These are phyloP conservation scores for Acronicta psi DNA, from an alignment of 2,888 invertebrate genomes.

Conservation along the genomic window DNA sequence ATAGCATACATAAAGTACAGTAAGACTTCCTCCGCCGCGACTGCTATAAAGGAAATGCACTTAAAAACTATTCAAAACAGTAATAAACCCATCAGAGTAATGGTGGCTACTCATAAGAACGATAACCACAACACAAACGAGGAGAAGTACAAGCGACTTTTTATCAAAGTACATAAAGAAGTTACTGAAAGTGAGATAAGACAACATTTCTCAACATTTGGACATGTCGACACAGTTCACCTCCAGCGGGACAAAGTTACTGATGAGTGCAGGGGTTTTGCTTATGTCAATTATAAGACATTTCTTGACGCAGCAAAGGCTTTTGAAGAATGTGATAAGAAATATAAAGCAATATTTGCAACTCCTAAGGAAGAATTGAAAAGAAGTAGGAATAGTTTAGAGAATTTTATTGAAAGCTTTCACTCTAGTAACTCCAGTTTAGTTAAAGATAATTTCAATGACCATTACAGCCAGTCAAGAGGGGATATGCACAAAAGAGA, in stretches of 20 bases:
- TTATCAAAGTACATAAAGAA: conserved; percentile 95
- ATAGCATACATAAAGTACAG: conserved; percentile 97
- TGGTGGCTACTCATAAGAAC: conserved; percentile 92
- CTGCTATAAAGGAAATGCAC: conserved; percentile 96
- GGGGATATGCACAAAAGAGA: conserved; percentile 55
- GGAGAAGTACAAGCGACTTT: conserved; percentile 91
- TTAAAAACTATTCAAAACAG: conserved; percentile 92
- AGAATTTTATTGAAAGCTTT: conserved; percentile 56
- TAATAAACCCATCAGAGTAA: conserved; percentile 95
- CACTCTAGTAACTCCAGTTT: conserved; percentile 58
- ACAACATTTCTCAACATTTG: conserved; percentile 96
- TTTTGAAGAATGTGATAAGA: conserved; percentile 95
- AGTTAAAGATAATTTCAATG: conserved; percentile 55
- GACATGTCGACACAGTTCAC: conserved; percentile 92
- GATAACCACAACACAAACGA: conserved; percentile 70
- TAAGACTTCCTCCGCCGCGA: conserved; percentile 97
- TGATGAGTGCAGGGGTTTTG: conserved; percentile 95
- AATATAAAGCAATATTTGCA: conserved; percentile 96
- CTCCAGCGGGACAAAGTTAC: conserved; percentile 94
- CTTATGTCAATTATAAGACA: conserved; percentile 94
- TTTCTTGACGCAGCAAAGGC: conserved; percentile 96
- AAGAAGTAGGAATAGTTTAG: conserved; percentile 73
- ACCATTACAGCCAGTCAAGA: conserved; percentile 48
- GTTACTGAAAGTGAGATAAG: conserved; percentile 93
- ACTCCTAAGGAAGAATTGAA: conserved; percentile 92